These are phyloP conservation scores for Zaprionus inermis DNA, from an alignment of 1,140 invertebrate genomes.

Conservation along the genomic window DNA sequence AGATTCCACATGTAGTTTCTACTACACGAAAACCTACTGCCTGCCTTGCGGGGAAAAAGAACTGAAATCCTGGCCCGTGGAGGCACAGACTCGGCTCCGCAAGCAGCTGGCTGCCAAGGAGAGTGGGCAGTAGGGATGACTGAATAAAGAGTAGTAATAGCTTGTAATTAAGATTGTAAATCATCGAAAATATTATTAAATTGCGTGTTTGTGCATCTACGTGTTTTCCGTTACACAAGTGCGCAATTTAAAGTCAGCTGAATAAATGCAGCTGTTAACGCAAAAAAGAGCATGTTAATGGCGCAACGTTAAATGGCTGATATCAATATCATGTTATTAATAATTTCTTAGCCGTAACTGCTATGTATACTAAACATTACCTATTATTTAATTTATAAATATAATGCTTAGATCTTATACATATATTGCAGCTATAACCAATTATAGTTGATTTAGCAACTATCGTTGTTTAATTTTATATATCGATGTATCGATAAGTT, in stretches of 20 bases:
- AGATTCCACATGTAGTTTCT: constrained; percentile 90
- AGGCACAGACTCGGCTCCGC: constrained; percentile 85
- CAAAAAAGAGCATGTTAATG: neutral
- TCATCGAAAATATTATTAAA: neutral
- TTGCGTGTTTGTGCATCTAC: neutral
- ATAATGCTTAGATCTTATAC: too few relatives aligned
- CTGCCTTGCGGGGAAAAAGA: constrained; percentile 87
- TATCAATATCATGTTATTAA: neutral
- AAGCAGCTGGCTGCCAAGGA: constrained; percentile 64
- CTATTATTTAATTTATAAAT: neutral
- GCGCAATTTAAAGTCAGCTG: neutral
- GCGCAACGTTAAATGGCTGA: neutral
- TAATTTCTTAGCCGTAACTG: neutral
- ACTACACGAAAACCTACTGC: constrained; percentile 91
- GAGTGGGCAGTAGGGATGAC: neutral
- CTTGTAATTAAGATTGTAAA: too few relatives aligned
- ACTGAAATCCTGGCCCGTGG: constrained; percentile 87
- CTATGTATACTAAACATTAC: neutral
- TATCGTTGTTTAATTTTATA: neutral
- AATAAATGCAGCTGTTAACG: neutral
- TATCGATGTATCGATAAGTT: constrained; percentile 22
- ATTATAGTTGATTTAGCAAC: neutral
- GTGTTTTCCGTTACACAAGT: neutral
- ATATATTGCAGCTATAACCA: neutral
- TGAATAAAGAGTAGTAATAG: neutral